These are phyloP conservation scores for Drosophila persimilis DNA, from an alignment of 1,140 invertebrate species.

Conservation along the genomic window DNA sequence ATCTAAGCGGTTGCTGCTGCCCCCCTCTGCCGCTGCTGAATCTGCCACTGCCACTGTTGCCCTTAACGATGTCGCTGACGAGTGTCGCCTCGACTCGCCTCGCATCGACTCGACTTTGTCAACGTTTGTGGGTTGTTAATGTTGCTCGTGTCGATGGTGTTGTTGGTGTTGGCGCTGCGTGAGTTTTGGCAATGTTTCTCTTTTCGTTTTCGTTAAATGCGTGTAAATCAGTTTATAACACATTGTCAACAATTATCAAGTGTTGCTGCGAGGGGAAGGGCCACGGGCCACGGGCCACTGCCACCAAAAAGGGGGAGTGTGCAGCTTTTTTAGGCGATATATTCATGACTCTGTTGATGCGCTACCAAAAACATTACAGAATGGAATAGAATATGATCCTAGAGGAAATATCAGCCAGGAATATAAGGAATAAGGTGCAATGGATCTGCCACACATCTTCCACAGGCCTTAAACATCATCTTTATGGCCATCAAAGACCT, in stretches of 20 bases:
- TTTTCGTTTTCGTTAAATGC: slow-evolving; percentile 63
- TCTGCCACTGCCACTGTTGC: slow-evolving; percentile 16
- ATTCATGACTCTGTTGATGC: slow-evolving; percentile 7
- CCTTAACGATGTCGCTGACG: slow-evolving; percentile 62
- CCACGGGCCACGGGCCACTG: neutral
- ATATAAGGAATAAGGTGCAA: neutral
- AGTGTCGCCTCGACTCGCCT: slow-evolving; percentile 36
- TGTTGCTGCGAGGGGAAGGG: slow-evolving; percentile 35
- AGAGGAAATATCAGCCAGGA: too few relatives aligned
- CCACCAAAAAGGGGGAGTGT: neutral
- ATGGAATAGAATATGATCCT: too few relatives aligned
- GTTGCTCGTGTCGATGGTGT: slow-evolving; percentile 9
- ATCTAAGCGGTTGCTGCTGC: slow-evolving; percentile 66
- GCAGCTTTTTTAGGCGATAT: slow-evolving; percentile 19
- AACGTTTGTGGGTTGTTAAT: slow-evolving; percentile 49
- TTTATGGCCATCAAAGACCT: too few relatives aligned
- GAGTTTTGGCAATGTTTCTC: slow-evolving; percentile 78
- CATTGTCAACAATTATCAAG: slow-evolving; percentile 80
- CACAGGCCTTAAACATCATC: too few relatives aligned
- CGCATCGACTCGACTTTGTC: slow-evolving; percentile 16
- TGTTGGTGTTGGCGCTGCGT: slow-evolving; percentile 72
- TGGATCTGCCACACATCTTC: too few relatives aligned
- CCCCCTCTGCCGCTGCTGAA: slow-evolving; percentile 1
- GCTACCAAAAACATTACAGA: neutral
- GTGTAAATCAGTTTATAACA: slow-evolving; percentile 81